phyloP scores from a whole-genome alignment of 92 coral and sea anemone genomes.

The Palythoa caribaeorum region DNA sequence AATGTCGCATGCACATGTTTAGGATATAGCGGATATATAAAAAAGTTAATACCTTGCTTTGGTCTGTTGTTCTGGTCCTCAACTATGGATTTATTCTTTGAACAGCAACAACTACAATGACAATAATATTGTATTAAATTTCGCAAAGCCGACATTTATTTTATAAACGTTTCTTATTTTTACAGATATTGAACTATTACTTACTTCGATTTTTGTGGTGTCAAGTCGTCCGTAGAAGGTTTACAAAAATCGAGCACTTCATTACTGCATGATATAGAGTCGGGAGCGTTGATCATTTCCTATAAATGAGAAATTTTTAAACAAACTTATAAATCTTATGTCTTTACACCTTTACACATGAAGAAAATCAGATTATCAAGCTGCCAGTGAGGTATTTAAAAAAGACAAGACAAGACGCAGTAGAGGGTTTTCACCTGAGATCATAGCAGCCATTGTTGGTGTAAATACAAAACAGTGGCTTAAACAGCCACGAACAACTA shows the following conservation, averaged over 20 bases:
- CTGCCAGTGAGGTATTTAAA: not conserved
- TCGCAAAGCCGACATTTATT: not conserved
- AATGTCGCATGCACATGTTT: too few species aligned
- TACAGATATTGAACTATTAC: not conserved
- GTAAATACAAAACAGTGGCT: too few species aligned
- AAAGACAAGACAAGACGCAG: not conserved
- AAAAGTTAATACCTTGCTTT: not conserved
- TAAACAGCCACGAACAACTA: too few species aligned
- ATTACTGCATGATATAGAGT: constrained; percentile 47
- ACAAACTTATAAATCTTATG: not conserved
- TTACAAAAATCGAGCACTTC: constrained; percentile 63
- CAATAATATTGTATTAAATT: not conserved
- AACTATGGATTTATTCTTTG: constrained; percentile 7
- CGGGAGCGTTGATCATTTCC: constrained; percentile 70
- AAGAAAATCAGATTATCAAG: too few species aligned
- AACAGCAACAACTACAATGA: constrained; percentile 32
- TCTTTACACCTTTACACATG: not conserved
- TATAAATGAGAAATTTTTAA: not conserved
- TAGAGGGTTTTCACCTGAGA: too few species aligned
- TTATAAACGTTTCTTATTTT: not conserved
- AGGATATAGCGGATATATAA: not conserved
- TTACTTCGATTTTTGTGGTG: constrained; percentile 58
- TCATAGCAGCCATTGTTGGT: too few species aligned
- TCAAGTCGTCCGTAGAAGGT: constrained; percentile 58
- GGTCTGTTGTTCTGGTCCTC: not conserved